Evolutionary conservation across 2,113 vertebrate genomes (phyloP), one percentile per base, ranked within the genome.

Genomic region (Ailuropoda melanoleuca): DNA sequence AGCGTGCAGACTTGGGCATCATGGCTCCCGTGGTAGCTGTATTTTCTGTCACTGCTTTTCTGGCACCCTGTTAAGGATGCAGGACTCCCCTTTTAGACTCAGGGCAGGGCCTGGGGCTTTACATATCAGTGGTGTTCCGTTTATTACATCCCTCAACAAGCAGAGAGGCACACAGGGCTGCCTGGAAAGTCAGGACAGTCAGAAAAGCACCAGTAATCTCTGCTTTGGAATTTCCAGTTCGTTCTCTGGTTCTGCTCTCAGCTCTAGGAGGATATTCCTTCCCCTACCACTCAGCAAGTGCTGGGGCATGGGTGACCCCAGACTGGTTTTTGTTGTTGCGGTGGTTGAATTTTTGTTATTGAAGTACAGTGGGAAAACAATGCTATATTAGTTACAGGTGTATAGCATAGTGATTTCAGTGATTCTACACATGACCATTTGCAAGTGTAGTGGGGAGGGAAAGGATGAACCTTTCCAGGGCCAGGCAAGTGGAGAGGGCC

Each of bases 1-100:
- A 58, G 7, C 8, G 0, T 13, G 4, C 7, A 21, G 19, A 4
- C 72, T 12, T 72, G 53, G 34, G 24, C 53, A n/a, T 48, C 17
- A 0, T 1, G 39, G 31, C 56, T 75, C 23, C 0, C 1, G 0
- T 3, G 1, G 82, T n/a, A 26, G 14, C 78, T 55, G 2, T 29
- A 8, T 48, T 62, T 77, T 26, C 84, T 46, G 13, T 60, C 31
- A 9, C 55, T 50, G 7, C n/a, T 70, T 50, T 72, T 64, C 39
- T 13, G 85, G 58, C 14, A 64, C 21, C 39, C 90, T 50, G 17
- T 11, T 87, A 75, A 34, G 60, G 90, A 39, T 7, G 3, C 12
- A 34, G 39, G 29, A 14, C n/a, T 60, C n/a, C 60, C 31, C 56
- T 68, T 70, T 62, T 13, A 29, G 34, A 46, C 29, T 43, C 24